A percentile compares a stretch with the other conserved stretches of the same genome.
Evolutionary conservation across 2,888 invertebrate species (phyloP).

Genomic region (Piscicola geometra): DNA sequence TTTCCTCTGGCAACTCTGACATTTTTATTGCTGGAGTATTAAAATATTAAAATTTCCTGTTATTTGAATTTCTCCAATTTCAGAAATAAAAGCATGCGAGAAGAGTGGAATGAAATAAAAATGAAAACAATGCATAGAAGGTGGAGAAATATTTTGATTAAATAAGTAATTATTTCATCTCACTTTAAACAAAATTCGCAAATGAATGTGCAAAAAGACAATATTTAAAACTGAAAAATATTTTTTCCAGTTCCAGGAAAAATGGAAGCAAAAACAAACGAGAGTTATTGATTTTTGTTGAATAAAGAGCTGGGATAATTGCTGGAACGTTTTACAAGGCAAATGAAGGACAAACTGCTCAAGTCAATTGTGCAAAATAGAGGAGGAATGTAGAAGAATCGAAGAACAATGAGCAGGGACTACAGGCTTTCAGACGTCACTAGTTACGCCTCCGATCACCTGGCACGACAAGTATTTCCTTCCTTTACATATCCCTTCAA

Average conservation of each 20-base stretch:
- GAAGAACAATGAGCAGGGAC: constrained; percentile 22
- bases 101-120: neutral
- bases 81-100: neutral
- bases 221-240: neutral
- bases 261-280: constrained; percentile 5
- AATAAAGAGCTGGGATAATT: constrained; percentile 3
- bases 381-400: neutral
- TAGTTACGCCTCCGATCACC: constrained; percentile 19
- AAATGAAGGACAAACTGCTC: neutral
- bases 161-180: neutral
- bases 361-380: neutral
- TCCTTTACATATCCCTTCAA: neutral
- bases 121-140: too few species aligned
- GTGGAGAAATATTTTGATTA: neutral
- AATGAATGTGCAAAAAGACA: neutral
- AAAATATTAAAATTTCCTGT: neutral
- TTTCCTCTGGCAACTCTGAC: constrained; percentile 4
- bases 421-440: constrained; percentile 12
- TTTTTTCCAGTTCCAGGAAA: neutral
- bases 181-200: neutral
- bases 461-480: neutral
- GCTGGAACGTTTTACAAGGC: neutral
- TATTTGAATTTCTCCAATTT: neutral
- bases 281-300: constrained; percentile 20
- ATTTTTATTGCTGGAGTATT: too few species aligned